A percentile compares a stretch with the other conserved stretches of the same genome.
Conservation (phyloP, 2,888 invertebrate genomes). For the Drosophila phalerata region DNA sequence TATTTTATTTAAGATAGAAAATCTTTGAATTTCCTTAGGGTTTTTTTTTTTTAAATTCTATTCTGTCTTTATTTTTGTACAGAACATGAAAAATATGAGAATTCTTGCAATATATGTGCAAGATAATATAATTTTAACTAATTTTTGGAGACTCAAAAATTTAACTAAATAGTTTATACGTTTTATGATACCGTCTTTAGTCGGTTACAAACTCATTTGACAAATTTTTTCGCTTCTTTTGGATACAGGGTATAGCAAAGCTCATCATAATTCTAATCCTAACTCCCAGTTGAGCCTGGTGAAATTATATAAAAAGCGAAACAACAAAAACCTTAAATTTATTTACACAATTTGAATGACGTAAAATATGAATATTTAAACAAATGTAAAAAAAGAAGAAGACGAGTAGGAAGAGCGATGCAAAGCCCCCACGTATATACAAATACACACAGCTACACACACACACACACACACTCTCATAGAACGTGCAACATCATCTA, state of each 20-base stretch:
- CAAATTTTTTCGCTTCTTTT: background rate
- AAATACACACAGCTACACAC: constrained; percentile 12
- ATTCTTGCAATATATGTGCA: no score
- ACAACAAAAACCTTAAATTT: constrained; percentile 47
- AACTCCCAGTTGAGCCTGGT: constrained; percentile 34
- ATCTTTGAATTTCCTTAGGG: background rate
- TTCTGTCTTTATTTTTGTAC: no score
- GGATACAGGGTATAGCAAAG: background rate
- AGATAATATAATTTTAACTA: no score
- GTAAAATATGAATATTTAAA: constrained; percentile 66
- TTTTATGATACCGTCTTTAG: background rate
- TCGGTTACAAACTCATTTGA: background rate
- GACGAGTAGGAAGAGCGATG: constrained; percentile 10
- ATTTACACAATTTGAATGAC: constrained; percentile 56
- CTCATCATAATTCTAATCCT: constrained; percentile 36
- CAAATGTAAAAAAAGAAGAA: constrained; percentile 35
- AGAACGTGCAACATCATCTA: constrained; percentile 65
- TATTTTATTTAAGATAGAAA: background rate
- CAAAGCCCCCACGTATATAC: constrained; percentile 25
- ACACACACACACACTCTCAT: constrained; percentile 14
- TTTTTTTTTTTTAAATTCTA: no score
- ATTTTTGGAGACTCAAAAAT: no score
- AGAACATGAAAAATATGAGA: no score
- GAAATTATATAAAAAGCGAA: constrained; percentile 15
- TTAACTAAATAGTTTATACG: background rate